Conservation (phyloP, 2,888 invertebrate species). For the Abrostola tripartita region DNA sequence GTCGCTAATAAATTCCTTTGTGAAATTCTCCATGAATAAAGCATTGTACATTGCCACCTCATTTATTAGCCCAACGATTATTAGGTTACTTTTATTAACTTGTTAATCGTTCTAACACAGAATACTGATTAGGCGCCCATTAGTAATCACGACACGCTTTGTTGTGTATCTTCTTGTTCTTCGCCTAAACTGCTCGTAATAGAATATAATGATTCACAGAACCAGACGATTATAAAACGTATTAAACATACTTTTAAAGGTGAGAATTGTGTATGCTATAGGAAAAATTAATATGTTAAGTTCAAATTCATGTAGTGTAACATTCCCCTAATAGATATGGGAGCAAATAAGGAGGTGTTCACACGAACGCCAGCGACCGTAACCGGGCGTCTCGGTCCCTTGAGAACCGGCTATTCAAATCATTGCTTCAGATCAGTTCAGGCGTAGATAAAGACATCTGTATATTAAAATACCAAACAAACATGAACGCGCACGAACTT, state of each 20-base stretch:
- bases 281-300: constrained; percentile 2
- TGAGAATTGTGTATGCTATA: neutral
- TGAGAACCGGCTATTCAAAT: constrained; percentile 53
- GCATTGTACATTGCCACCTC: constrained; percentile 14
- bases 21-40: constrained; percentile 25
- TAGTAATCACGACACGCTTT: constrained; percentile 45
- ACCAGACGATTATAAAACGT: constrained; percentile 9
- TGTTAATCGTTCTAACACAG: constrained; percentile 49
- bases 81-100: constrained; percentile 44
- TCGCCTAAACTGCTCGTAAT: constrained; percentile 27
- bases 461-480: constrained; percentile 30
- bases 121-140: constrained; percentile 49
- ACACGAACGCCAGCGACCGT: constrained; percentile 53
- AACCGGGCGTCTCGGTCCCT: constrained; percentile 49
- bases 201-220: constrained; percentile 8
- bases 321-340: constrained; percentile 19
- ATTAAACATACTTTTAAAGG: neutral
- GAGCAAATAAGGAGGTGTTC: constrained; percentile 43
- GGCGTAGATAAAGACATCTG: constrained; percentile 28
- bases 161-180: constrained; percentile 34
- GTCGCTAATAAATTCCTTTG: constrained; percentile 2
- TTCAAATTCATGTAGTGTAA: constrained; percentile 23
- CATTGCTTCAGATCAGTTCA: constrained; percentile 27
- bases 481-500: constrained; percentile 5
- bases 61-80: constrained; percentile 41